A percentile compares a stretch with the other conserved stretches of the same genome.
These are phyloP conservation scores for Himalopsyche kuldschensis DNA, from an alignment of 2,888 invertebrate genomes.

Conservation along the genomic window DNA sequence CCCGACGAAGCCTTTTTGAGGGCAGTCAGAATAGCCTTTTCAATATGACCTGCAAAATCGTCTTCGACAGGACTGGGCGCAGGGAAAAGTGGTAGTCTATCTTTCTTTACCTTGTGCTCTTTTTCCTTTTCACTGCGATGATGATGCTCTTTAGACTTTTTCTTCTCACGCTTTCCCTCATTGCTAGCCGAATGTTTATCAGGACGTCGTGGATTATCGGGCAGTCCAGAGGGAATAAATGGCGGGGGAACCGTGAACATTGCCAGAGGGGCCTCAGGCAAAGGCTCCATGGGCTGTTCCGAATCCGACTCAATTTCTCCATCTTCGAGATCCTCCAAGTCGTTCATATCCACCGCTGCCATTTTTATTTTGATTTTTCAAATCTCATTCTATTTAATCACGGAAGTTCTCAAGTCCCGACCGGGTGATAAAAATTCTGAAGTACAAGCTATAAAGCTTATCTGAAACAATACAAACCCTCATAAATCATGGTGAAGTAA, in stretches of 20 bases:
- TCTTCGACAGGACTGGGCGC: constrained; percentile 57
- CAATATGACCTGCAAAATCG: constrained; percentile 78
- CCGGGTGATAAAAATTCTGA: not conserved
- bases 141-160: constrained; percentile 46
- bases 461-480: not conserved
- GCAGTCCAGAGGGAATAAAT: constrained; percentile 35
- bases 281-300: constrained; percentile 50
- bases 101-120: constrained; percentile 33
- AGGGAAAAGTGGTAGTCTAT: constrained; percentile 45
- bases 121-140: constrained; percentile 8
- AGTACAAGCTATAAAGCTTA: not conserved
- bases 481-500: not conserved
- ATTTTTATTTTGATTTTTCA: not conserved
- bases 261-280: not conserved
- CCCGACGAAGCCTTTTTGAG: constrained; percentile 67
- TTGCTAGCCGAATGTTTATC: not conserved
- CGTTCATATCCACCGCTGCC: constrained; percentile 37
- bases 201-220: constrained; percentile 43
- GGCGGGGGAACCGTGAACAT: not conserved
- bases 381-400: not conserved
- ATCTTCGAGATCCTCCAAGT: constrained; percentile 76
- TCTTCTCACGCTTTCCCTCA: constrained; percentile 20
- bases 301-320: constrained; percentile 79
- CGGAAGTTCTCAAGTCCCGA: not conserved
- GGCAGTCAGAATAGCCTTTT: constrained; percentile 75